Evolutionary conservation across 2,888 invertebrate species (phyloP).

Genomic region (Linnaemya tessellans): DNA sequence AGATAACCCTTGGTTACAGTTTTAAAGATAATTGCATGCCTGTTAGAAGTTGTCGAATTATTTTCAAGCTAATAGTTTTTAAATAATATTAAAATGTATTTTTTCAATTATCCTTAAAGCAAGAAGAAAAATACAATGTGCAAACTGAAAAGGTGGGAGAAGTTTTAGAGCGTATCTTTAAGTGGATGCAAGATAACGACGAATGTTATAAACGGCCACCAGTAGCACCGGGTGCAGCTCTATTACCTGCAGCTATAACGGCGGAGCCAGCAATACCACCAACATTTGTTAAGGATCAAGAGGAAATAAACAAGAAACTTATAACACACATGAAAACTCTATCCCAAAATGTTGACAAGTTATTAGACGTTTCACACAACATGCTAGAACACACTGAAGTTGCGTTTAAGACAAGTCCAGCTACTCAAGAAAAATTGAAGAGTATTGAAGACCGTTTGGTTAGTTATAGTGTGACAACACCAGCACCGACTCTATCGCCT

Average conservation of each 20-base stretch:
- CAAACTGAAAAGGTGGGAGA: slow-evolving; percentile 81
- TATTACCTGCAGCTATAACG: slow-evolving; percentile 54
- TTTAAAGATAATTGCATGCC: no score
- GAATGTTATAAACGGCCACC: slow-evolving; percentile 82
- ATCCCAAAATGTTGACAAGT: slow-evolving; percentile 76
- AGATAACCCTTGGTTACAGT: no score
- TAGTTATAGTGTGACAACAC: slow-evolving; percentile 77
- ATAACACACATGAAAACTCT: slow-evolving; percentile 78
- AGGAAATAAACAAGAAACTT: slow-evolving; percentile 78
- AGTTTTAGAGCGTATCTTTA: slow-evolving; percentile 81
- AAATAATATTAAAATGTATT: background rate
- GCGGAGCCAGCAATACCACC: slow-evolving; percentile 73
- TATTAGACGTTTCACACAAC: slow-evolving; percentile 77
- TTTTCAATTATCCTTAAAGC: slow-evolving; percentile 74
- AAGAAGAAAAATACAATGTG: slow-evolving; percentile 82
- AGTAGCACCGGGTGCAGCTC: slow-evolving; percentile 38
- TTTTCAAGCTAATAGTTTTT: no score
- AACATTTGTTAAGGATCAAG: slow-evolving; percentile 77
- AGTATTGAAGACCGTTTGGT: slow-evolving; percentile 81
- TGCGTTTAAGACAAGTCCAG: slow-evolving; percentile 77
- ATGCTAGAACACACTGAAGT: slow-evolving; percentile 79
- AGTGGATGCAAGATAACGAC: slow-evolving; percentile 82
- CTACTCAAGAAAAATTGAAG: slow-evolving; percentile 78
- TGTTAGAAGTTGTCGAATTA: no score
- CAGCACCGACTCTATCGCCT: slow-evolving; percentile 65